These are phyloP conservation scores for Monopterus albus DNA, from an alignment of 2,113 vertebrate genomes.

Conservation along the genomic window DNA sequence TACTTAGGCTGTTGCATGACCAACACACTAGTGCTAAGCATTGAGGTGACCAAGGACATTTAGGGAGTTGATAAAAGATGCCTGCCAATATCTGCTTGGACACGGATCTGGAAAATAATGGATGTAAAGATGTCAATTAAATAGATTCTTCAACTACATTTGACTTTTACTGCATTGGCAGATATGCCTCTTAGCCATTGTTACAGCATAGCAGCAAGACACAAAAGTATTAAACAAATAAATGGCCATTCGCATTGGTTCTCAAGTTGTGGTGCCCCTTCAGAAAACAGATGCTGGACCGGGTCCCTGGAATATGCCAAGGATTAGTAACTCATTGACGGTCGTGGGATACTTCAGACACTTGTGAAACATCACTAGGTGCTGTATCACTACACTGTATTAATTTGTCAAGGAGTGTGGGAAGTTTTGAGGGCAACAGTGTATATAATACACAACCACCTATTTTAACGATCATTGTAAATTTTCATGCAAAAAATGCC, in stretches of 20 bases:
- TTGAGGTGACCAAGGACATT: too few relatives aligned
- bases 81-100: neutral
- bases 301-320: slow-evolving; percentile 43
- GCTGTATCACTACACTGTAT: too few relatives aligned
- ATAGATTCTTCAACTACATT: slow-evolving; percentile 17
- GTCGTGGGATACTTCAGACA: slow-evolving; percentile 14
- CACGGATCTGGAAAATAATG: neutral
- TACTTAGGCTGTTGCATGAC: too few relatives aligned
- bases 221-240: slow-evolving; percentile 28
- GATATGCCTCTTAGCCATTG: slow-evolving; percentile 14
- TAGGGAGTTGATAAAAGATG: neutral
- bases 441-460: too few relatives aligned
- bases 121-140: too few relatives aligned
- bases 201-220: neutral
- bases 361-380: neutral
- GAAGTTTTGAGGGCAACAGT: too few relatives aligned
- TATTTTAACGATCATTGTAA: too few relatives aligned
- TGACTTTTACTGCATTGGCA: slow-evolving; percentile 3
- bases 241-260: slow-evolving; percentile 23
- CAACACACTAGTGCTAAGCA: neutral
- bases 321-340: slow-evolving; percentile 31
- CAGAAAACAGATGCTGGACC: slow-evolving; percentile 24
- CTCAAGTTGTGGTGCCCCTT: slow-evolving; percentile 19
- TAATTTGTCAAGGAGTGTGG: too few relatives aligned
- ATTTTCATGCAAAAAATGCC: too few relatives aligned